Evolutionary conservation across 64 coral and sea anemone species (phyloP), one percentile per base, ranked within the genome.

Genomic region (Platygyra sinensis): DNA sequence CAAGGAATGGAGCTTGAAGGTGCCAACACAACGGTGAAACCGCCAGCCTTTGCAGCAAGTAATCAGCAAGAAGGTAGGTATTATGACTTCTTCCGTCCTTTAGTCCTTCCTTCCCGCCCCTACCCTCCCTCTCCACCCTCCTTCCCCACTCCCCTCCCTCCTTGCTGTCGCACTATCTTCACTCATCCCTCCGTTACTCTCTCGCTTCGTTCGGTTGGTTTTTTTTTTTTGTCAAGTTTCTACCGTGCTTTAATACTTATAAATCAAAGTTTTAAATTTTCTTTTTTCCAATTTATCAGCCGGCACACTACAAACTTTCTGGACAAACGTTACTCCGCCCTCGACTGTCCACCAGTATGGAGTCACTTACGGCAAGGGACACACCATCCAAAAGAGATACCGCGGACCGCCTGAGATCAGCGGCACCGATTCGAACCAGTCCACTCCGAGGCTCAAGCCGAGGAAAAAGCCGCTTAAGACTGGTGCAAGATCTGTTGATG

Each of bases 381-480:
- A 92, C 14, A 96, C 91, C 16, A 90, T 96, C 73, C 88, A 96
- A 85, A 96, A 91, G 78, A 89, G 95, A 72, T 88, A 93, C 87
- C 95, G 91, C 42, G 91, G 52, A 72, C 95, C 95, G 20, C 71
- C 85, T 24, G 95, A 96, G n/a, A 77, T 92, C 17, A 87, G 84
- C 52, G 91, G 95, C 55, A 72, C 95, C 54, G 95, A 93, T 76
- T 96, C 95, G 28, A 90, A 59, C 77, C 92, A 90, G 72, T 96
- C 95, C 16, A 96, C 95, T 57, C 95, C 95, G 22, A 64, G 91
- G 14, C 73, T 93, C 33, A 96, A 96, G 73, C 95, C 95, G 32
- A 69, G 91, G 72, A 96, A 87, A 59, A 89, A 90, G 16, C 91
- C 91, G 6, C 91, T 86, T 18, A 59, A 57, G 28, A 86, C 74